Percentiles rank a stretch among this genome's conserved stretches.
phyloP scores from a whole-genome alignment of 2,888 invertebrate species.

The Himalopsyche anomala region DNA sequence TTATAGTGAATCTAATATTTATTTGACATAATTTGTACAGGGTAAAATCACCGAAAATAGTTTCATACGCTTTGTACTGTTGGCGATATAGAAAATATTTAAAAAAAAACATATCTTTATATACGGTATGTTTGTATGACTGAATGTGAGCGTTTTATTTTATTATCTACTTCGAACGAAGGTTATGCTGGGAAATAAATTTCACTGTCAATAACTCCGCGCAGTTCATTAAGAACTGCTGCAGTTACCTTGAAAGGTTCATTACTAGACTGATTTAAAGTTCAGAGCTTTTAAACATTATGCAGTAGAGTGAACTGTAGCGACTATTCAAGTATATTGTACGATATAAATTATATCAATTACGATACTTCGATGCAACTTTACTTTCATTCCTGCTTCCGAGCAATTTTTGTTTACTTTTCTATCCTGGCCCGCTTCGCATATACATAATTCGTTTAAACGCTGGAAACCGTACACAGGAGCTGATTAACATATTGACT shows the following conservation, averaged over 20 bases:
- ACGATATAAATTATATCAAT: not conserved
- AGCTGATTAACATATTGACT: too few relatives aligned
- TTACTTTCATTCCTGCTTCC: not conserved
- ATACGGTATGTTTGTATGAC: too few relatives aligned
- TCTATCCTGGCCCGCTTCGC: not conserved
- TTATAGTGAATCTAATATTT: too few relatives aligned
- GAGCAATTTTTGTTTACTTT: not conserved
- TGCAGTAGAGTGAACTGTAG: not conserved
- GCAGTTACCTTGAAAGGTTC: not conserved
- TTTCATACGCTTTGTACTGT: too few relatives aligned
- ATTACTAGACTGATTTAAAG: not conserved
- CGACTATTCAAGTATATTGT: not conserved
- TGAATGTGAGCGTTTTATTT: not conserved
- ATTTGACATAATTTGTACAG: too few relatives aligned
- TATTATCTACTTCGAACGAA: not conserved
- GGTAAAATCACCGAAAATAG: too few relatives aligned
- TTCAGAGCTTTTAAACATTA: not conserved
- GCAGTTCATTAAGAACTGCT: not conserved
- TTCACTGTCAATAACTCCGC: conserved; percentile 3
- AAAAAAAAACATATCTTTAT: too few relatives aligned
- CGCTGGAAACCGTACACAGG: too few relatives aligned
- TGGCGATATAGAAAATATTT: too few relatives aligned
- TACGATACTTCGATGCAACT: not conserved
- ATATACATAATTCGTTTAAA: too few relatives aligned
- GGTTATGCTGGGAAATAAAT: not conserved